phyloP scores from a whole-genome alignment of 2,888 invertebrate genomes.

The Cantharis flavilabris region DNA sequence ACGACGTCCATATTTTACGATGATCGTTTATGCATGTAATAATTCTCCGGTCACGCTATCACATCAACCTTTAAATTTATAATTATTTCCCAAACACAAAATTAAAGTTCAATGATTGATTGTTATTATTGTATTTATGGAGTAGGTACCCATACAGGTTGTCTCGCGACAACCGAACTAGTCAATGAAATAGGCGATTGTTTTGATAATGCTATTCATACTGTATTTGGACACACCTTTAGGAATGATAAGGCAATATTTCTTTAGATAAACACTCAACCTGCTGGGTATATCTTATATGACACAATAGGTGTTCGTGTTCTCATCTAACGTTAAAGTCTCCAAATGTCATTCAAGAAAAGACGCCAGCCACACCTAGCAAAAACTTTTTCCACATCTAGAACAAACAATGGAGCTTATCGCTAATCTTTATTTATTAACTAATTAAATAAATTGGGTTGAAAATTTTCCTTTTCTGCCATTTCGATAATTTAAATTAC shows the following conservation, averaged over 20 bases:
- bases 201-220: slow-evolving; percentile 35
- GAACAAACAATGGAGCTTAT: not conserved
- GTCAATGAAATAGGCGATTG: slow-evolving; percentile 32
- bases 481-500: not conserved
- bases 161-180: slow-evolving; percentile 25
- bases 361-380: slow-evolving; percentile 14
- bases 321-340: slow-evolving; percentile 35
- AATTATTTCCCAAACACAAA: slow-evolving; percentile 8
- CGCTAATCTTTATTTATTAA: not conserved
- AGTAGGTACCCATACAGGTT: not conserved
- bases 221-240: slow-evolving; percentile 34
- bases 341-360: slow-evolving; percentile 30
- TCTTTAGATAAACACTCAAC: slow-evolving; percentile 34
- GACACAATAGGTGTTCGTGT: slow-evolving; percentile 33
- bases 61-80: slow-evolving; percentile 35
- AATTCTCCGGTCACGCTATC: slow-evolving; percentile 42
- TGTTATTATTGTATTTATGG: not conserved
- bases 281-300: slow-evolving; percentile 33
- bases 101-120: slow-evolving; percentile 1
- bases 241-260: slow-evolving; percentile 33
- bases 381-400: not conserved
- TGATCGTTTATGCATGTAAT: slow-evolving; percentile 45
- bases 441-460: not conserved
- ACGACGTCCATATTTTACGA: slow-evolving; percentile 47
- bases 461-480: not conserved